A percentile compares a stretch with the other conserved stretches of the same genome.
Evolutionary conservation across 2,888 invertebrate species (phyloP).

Genomic region (Chironomus tentans): DNA sequence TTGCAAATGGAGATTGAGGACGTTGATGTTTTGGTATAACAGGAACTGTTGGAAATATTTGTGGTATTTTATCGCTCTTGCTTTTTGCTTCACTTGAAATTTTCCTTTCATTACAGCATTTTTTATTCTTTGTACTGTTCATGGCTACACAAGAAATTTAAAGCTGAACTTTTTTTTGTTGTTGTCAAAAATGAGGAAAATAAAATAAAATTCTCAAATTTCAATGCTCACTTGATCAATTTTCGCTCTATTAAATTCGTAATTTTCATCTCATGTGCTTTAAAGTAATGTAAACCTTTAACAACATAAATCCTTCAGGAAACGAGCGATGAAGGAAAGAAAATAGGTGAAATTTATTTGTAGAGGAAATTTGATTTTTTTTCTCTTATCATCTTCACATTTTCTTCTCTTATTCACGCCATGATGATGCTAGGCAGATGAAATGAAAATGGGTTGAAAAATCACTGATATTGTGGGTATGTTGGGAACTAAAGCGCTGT

Average conservation of each 20-base stretch:
- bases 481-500: no score
- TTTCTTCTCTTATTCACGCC: not conserved
- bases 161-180: no score
- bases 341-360: constrained; percentile 12
- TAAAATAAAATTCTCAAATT: not conserved
- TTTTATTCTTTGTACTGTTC: not conserved
- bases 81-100: not conserved
- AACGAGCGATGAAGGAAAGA: not conserved
- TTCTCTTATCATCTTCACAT: not conserved
- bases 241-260: not conserved
- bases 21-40: not conserved
- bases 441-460: no score
- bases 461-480: no score
- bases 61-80: not conserved
- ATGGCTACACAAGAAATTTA: no score
- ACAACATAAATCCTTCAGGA: not conserved
- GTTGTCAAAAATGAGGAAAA: no score
- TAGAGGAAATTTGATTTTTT: constrained; percentile 19
- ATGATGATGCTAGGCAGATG: no score
- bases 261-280: no score
- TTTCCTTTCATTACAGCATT: not conserved
- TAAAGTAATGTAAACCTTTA: no score
- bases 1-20: not conserved
- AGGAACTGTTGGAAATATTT: not conserved
- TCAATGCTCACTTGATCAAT: not conserved